A percentile compares a stretch with the other conserved stretches of the same genome.
Evolutionary conservation across 2,113 vertebrate species (phyloP).

Genomic region (Chaenogobius annularis): DNA sequence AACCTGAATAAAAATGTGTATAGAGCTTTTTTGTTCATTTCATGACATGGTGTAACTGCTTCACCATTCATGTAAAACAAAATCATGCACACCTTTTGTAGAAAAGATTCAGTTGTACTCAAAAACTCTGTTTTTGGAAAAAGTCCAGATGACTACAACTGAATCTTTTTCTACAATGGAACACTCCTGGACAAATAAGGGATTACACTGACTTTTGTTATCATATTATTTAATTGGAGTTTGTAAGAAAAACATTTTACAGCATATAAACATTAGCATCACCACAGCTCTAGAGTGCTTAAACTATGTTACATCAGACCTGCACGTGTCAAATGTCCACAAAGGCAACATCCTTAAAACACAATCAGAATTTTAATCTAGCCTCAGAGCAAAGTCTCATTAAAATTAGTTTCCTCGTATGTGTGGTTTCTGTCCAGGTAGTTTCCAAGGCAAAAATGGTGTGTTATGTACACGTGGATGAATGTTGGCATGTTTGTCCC

Average conservation of each 20-base stretch:
- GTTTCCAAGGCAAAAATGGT: conserved; percentile 67
- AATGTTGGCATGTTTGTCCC: conserved; percentile 12
- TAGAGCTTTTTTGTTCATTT: background rate
- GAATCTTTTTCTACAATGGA: too few species aligned
- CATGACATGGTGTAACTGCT: background rate
- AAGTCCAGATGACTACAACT: too few species aligned
- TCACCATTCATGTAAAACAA: background rate
- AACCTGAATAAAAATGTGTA: too few species aligned
- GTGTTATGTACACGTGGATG: conserved; percentile 46
- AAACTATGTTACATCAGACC: conserved; percentile 54
- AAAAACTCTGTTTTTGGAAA: too few species aligned
- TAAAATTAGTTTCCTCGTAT: conserved; percentile 32
- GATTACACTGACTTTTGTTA: background rate
- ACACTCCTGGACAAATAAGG: too few species aligned
- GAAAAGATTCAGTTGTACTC: too few species aligned
- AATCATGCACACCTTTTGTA: background rate
- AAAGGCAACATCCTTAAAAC: conserved; percentile 17
- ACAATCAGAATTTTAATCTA: conserved; percentile 41
- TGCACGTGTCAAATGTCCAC: conserved; percentile 13
- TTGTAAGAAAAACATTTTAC: conserved; percentile 55
- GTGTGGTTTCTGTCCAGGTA: conserved; percentile 13
- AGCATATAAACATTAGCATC: conserved; percentile 64
- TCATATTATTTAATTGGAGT: conserved; percentile 58
- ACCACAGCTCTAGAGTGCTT: conserved; percentile 34
- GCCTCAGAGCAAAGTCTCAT: conserved; percentile 29